phyloP scores from a whole-genome alignment of 2,888 invertebrate genomes.

The Perdita meconis region DNA sequence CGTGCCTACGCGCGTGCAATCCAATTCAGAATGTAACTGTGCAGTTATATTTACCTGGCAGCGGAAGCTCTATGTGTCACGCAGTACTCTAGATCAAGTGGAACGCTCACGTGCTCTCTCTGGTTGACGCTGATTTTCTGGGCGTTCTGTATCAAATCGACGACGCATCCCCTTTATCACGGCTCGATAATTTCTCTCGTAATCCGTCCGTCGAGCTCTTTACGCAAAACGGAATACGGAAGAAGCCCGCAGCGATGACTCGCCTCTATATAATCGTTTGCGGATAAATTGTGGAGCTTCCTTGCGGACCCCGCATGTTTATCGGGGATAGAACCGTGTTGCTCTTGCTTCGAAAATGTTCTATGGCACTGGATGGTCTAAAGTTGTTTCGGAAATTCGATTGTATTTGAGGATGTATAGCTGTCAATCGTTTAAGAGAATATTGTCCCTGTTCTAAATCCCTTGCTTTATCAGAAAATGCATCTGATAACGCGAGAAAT shows the following conservation, averaged over 20 bases:
- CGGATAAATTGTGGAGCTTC: slow-evolving; percentile 51
- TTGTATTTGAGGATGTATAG: background rate
- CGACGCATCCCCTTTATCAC: slow-evolving; percentile 46
- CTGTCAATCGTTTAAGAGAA: background rate
- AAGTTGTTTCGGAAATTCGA: background rate
- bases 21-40: background rate
- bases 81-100: background rate
- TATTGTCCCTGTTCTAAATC: background rate
- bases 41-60: background rate
- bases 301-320: slow-evolving; percentile 28
- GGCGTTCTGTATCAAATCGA: slow-evolving; percentile 59
- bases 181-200: slow-evolving; percentile 53
- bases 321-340: slow-evolving; percentile 26
- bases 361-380: background rate
- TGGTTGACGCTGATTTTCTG: slow-evolving; percentile 10
- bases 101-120: background rate
- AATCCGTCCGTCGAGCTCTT: slow-evolving; percentile 65
- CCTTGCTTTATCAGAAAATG: too few species aligned
- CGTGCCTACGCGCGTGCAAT: background rate
- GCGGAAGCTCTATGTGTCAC: background rate
- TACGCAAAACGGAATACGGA: slow-evolving; percentile 53
- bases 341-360: background rate
- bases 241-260: slow-evolving; percentile 34
- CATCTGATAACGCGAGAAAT: too few species aligned
- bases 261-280: slow-evolving; percentile 48